Base-by-base conservation (phyloP, 2,113 vertebrate genomes). In the Noctilio leporinus region DNA sequence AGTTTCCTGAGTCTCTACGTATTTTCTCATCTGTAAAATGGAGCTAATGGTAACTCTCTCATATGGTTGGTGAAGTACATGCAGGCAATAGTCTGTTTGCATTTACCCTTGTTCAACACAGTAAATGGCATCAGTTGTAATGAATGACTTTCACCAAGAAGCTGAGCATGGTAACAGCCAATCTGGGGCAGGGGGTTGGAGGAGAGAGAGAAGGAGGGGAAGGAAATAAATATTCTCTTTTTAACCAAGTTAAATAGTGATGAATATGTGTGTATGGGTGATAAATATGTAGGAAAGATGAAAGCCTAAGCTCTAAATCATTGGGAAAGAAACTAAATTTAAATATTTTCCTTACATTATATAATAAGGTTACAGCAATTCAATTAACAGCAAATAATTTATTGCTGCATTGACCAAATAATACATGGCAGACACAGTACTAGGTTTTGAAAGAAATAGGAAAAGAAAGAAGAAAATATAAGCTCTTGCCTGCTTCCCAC, bases 21-120 rank as follows among this genome's bases (percentile, higher is more conserved):
- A 40, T 85, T 24, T 94, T 53, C 49, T 92, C 62, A 49, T 64
- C 81, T 86, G 8, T 78, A 70, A 95, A 95, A 81, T 83, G 45
- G 77, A 70, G 24, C 10, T 17, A 24, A 11, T 1, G 38, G 17
- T 8, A 65, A 8, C n/a, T 81, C 7, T 35, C 64, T 76, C 72
- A 20, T 14, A n/a, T 6, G 16, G 24, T 28, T 30, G 17, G 7
- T 59, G 43, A 89, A n/a, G 22, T 19, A 17, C 11, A n/a, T 19
- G 7, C 14, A 24, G 40, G 15, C 49, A 8, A 24, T 5, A 20
- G 67, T 43, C 26, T 90, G 20, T 17, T 89, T 86, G 65, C 26
- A 20, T 40, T 72, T 47, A 53, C 38, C 15, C 9, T n/a, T 47
- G 38, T 69, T 53, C 69, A 35, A 7, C 1, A 19, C 47, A 47